Evolutionary conservation across 1,140 invertebrate genomes (phyloP).

Genomic region (Nomia melanderi): DNA sequence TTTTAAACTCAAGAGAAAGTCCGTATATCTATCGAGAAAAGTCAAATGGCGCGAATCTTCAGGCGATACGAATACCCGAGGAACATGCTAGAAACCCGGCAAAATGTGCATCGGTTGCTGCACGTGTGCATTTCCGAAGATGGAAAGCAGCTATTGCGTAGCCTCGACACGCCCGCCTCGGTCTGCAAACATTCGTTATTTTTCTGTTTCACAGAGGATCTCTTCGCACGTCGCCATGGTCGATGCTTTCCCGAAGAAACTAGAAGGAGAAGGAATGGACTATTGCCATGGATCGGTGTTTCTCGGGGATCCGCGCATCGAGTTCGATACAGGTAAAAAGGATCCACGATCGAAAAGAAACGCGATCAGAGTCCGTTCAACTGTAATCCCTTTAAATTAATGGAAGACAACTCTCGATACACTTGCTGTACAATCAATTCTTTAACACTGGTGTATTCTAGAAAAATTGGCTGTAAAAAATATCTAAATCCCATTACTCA

Average conservation of each 20-base stretch:
- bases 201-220: constrained; percentile 74
- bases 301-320: constrained; percentile 79
- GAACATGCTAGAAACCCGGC: not conserved
- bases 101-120: not conserved
- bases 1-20: constrained; percentile 38
- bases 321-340: constrained; percentile 80
- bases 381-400: too few species aligned
- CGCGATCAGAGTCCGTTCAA: not conserved
- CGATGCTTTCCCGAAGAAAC: constrained; percentile 83
- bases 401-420: too few species aligned
- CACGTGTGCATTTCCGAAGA: not conserved
- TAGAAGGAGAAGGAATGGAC: constrained; percentile 84
- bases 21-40: not conserved
- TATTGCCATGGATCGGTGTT: constrained; percentile 82
- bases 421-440: too few species aligned
- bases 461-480: too few species aligned
- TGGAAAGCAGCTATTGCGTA: not conserved
- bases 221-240: constrained; percentile 83
- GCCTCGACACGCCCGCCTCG: not conserved
- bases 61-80: constrained; percentile 10
- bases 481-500: too few species aligned
- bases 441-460: too few species aligned
- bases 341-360: not conserved
- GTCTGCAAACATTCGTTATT: not conserved
- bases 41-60: not conserved